phyloP scores from a whole-genome alignment of 2,888 invertebrate genomes.

The Seira musarum region DNA sequence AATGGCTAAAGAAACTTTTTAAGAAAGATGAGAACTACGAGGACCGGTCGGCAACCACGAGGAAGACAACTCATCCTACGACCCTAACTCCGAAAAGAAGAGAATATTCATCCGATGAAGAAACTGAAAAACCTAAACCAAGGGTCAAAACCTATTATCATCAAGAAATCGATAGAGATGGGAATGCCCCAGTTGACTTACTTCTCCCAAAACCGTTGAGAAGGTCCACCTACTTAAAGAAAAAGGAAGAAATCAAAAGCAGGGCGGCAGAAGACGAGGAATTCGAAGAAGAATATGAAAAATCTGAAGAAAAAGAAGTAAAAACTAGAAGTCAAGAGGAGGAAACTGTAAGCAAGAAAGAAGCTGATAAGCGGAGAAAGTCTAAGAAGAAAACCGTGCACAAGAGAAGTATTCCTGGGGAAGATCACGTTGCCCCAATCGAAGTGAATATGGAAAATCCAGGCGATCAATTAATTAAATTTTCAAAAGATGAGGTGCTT shows the following conservation, averaged over 20 bases:
- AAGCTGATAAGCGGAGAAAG: not conserved
- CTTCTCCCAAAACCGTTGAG: conserved; percentile 34
- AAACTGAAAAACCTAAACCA: not conserved
- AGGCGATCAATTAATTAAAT: not conserved
- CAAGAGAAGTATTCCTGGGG: not conserved
- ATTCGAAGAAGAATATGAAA: conserved; percentile 17
- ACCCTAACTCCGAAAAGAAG: not conserved
- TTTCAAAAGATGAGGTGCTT: conserved; percentile 35
- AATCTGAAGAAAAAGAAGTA: conserved; percentile 24
- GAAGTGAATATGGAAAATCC: not conserved
- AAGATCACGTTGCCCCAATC: not conserved
- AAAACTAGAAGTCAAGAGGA: not conserved
- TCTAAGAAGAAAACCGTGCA: not conserved
- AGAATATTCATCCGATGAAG: not conserved
- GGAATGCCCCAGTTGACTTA: conserved; percentile 30
- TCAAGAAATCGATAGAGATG: conserved; percentile 14
- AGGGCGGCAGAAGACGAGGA: not conserved
- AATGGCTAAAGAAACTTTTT: conserved; percentile 50
- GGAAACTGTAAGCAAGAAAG: not conserved
- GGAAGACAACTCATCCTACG: not conserved
- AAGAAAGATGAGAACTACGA: not conserved
- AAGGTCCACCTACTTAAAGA: conserved; percentile 33
- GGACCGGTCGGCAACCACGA: too few species aligned
- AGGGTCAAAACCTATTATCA: not conserved
- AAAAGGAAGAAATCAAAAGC: not conserved